These are phyloP conservation scores for Pseudococcus jackbeardsleyi DNA, from an alignment of 2,888 invertebrate genomes.

Conservation along the genomic window DNA sequence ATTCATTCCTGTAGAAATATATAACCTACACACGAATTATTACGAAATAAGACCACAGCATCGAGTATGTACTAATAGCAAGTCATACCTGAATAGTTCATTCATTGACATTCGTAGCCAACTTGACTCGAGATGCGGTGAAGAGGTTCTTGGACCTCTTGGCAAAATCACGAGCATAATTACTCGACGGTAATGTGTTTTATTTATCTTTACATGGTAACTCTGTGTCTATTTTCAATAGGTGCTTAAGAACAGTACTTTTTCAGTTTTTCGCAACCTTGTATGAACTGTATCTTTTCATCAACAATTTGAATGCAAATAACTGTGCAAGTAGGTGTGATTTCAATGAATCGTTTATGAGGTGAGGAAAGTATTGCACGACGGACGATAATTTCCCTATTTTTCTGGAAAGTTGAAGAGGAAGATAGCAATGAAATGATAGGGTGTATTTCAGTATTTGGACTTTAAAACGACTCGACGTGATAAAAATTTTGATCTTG, in stretches of 20 bases:
- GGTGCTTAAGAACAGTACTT: background rate
- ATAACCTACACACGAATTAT: background rate
- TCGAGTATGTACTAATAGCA: background rate
- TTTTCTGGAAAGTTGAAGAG: too few species aligned
- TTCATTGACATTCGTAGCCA: slow-evolving; percentile 13
- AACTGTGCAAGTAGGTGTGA: background rate
- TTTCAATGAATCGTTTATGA: too few species aligned
- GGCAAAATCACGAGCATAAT: slow-evolving; percentile 39
- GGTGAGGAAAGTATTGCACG: too few species aligned
- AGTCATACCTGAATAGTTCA: slow-evolving; percentile 28
- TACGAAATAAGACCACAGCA: background rate
- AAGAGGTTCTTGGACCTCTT: slow-evolving; percentile 23
- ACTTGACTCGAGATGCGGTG: background rate
- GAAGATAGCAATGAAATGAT: too few species aligned
- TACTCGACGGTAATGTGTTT: slow-evolving; percentile 5
- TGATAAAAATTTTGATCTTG: too few species aligned
- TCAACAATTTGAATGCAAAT: background rate
- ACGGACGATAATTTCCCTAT: too few species aligned
- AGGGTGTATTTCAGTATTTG: too few species aligned
- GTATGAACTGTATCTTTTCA: background rate
- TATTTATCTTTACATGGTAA: background rate
- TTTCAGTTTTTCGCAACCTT: background rate
- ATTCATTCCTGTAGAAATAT: background rate
- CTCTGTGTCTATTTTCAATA: background rate
- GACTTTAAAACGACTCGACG: too few species aligned